phyloP scores from a whole-genome alignment of 2,888 invertebrate genomes.

The Fragum sueziense region DNA sequence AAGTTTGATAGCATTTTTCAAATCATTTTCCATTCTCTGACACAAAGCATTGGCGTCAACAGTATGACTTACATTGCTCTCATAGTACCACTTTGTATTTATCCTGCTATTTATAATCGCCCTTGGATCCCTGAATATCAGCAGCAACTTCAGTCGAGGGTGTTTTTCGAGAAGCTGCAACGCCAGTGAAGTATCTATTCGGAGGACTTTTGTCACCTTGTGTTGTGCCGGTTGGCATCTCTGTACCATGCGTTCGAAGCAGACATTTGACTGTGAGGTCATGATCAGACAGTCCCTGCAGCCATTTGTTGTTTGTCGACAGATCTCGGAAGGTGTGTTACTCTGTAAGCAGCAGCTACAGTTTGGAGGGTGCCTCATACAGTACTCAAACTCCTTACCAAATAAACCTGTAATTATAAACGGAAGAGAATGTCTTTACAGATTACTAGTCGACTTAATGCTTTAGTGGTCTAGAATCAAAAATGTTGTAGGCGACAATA shows the following conservation, averaged over 20 bases:
- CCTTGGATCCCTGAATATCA: conserved; percentile 24
- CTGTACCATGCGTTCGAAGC: not conserved
- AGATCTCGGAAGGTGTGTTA: not conserved
- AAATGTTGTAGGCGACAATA: too few relatives aligned
- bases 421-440: too few relatives aligned
- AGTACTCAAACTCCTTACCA: not conserved
- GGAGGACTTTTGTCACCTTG: conserved; percentile 5
- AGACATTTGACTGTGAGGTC: not conserved
- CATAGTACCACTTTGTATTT: conserved; percentile 5
- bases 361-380: not conserved
- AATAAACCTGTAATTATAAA: not conserved
- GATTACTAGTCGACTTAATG: too few relatives aligned
- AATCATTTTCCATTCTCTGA: conserved; percentile 23
- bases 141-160: conserved; percentile 10
- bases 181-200: not conserved
- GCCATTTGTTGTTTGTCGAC: not conserved
- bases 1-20: not conserved
- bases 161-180: not conserved
- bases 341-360: not conserved
- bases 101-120: not conserved
- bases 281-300: not conserved
- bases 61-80: not conserved
- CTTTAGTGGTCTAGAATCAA: too few relatives aligned
- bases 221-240: not conserved
- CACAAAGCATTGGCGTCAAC: conserved; percentile 5